Base-by-base conservation (phyloP, 2,888 invertebrate species). In the Drosophila diplacantha region DNA sequence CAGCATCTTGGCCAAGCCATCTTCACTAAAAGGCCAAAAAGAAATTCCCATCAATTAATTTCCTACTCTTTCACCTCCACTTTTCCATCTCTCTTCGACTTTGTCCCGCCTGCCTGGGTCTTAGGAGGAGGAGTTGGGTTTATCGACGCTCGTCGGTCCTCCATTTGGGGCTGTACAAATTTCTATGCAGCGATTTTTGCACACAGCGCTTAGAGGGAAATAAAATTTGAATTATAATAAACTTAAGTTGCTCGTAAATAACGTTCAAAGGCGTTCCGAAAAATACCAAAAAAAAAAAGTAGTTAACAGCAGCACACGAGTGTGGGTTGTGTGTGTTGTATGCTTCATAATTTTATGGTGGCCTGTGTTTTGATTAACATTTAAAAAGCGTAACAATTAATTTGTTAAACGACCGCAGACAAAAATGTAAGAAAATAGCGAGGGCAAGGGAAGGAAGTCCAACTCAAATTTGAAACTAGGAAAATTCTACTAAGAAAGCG, bases 1-100 rank as follows among this genome's bases (percentile, higher is more conserved):
- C 39, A 41, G 75, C 50, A 44, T 51, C 60, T 24, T 50, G 39
- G 22, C 39, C 24, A 39, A 18, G n/a, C 16, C 24, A 32, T 38
- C 49, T 32, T 64, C 46, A 75, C 68, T 70, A 72, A 75, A 83
- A 81, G 51, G 73, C 68, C 69, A 72, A 75, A 78, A 81, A 81
- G 78, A 78, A 78, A 78, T 78, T 78, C 78, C 78, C 80, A 83
- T 78, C 80, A 75, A 78, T 83, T 83, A 67, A 83, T 83, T 66
- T 73, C 64, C 56, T 60, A 54, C 63, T 51, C 51, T 41, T 47
- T 46, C 51, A 52, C 41, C 47, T 62, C 55, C 7, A 55, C 51
- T 34, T 61, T 60, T 46, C 44, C 44, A 46, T 46, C 44, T 46
- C 31, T 44, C 29, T 57, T 62, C 49, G 51, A 66, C 34, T 47